Conservation (phyloP, 2,888 invertebrate genomes). For the Diploptera punctata region DNA sequence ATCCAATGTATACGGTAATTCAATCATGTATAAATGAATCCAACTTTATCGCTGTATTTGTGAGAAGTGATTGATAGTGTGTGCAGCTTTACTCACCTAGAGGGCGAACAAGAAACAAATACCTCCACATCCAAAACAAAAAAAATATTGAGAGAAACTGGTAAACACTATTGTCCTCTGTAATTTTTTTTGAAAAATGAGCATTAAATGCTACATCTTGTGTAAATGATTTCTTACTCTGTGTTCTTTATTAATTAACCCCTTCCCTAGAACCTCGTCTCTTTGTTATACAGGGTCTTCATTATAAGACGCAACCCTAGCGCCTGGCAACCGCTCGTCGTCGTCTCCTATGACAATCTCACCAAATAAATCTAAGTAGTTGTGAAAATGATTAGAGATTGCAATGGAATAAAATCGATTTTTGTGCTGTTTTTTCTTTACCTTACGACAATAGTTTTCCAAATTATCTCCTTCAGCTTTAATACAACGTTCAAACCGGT, state of each 20-base stretch:
- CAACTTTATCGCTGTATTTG: slow-evolving; percentile 38
- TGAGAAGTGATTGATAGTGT: slow-evolving; percentile 38
- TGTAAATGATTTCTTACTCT: slow-evolving; percentile 43
- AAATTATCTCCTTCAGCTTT: too few species aligned
- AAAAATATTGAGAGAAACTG: slow-evolving; percentile 32
- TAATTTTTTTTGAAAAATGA: slow-evolving; percentile 44
- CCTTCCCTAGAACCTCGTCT: background rate
- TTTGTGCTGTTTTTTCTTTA: too few species aligned
- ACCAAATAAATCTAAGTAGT: too few species aligned
- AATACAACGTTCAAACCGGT: too few species aligned
- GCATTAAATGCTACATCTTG: slow-evolving; percentile 48
- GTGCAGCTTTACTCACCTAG: slow-evolving; percentile 34
- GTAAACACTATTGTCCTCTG: slow-evolving; percentile 40
- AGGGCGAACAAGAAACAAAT: slow-evolving; percentile 38
- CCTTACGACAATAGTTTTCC: too few species aligned
- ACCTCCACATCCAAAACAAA: slow-evolving; percentile 38
- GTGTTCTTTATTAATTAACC: slow-evolving; percentile 21
- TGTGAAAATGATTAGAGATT: too few species aligned
- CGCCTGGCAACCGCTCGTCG: too few species aligned
- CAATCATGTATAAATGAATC: slow-evolving; percentile 36
- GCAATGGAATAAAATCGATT: too few species aligned
- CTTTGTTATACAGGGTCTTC: too few species aligned
- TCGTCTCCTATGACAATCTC: too few species aligned
- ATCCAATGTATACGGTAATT: slow-evolving; percentile 69
- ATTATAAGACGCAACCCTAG: too few species aligned